phyloP scores from a whole-genome alignment of 1,140 invertebrate species.

The Sesamia nonagrioides region DNA sequence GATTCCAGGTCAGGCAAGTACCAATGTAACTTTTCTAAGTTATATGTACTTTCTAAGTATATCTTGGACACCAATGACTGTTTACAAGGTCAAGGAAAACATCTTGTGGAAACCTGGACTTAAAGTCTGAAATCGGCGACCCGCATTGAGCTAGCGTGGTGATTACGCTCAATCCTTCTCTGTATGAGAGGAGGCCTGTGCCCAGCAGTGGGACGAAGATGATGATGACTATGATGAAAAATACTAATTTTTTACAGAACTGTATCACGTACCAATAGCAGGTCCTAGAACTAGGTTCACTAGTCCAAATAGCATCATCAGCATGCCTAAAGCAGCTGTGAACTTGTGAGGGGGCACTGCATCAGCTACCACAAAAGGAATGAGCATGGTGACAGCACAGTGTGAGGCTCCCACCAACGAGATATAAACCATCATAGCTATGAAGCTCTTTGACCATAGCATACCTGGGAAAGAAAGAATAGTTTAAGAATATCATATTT shows the following conservation, averaged over 20 bases:
- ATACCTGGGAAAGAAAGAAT: constrained; percentile 62
- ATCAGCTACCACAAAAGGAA: constrained; percentile 70
- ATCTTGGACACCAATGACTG: no score
- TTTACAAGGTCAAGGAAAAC: no score
- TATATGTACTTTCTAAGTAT: no score
- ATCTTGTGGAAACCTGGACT: no score
- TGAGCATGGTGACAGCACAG: constrained; percentile 59
- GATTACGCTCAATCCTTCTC: no score
- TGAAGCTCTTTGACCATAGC: constrained; percentile 66
- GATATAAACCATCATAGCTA: constrained; percentile 60
- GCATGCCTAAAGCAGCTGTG: constrained; percentile 67
- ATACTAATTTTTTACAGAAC: not conserved
- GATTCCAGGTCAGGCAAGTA: no score
- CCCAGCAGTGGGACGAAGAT: no score
- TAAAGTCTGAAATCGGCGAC: no score
- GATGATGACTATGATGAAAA: no score
- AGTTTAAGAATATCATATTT: not conserved
- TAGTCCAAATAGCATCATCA: constrained; percentile 64
- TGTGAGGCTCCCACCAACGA: constrained; percentile 66
- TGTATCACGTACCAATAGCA: constrained; percentile 64
- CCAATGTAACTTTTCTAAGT: no score
- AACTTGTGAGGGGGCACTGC: constrained; percentile 64
- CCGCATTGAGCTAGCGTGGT: no score
- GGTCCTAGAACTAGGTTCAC: constrained; percentile 66
- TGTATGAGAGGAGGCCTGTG: no score